Conservation (phyloP, 2,797 vertebrate genomes). For the Crocidura indochinensis region DNA sequence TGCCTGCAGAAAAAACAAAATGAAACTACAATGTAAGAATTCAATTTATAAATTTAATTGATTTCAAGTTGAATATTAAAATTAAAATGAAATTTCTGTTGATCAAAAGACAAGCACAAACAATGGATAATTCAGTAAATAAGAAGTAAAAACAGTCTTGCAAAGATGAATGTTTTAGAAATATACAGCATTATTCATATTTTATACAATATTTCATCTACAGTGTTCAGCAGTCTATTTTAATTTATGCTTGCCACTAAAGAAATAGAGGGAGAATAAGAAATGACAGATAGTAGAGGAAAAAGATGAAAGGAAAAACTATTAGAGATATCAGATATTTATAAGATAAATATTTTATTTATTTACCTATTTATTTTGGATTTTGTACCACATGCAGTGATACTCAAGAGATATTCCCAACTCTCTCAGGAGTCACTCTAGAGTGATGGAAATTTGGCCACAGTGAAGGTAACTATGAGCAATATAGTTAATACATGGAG, state of each 20-base stretch:
- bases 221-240: background rate
- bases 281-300: background rate
- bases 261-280: background rate
- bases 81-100: too few species aligned
- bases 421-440: too few species aligned
- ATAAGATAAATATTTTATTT: too few species aligned
- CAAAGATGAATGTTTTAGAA: background rate
- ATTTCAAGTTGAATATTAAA: too few species aligned
- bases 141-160: background rate
- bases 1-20: background rate
- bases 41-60: too few species aligned
- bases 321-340: too few species aligned
- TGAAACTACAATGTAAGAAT: background rate
- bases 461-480: background rate
- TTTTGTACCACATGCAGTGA: too few species aligned
- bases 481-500: background rate
- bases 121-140: background rate
- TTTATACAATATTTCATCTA: background rate
- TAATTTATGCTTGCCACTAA: background rate
- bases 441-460: too few species aligned
- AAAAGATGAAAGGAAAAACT: too few species aligned
- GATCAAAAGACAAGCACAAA: background rate
- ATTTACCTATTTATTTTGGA: too few species aligned
- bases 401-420: too few species aligned
- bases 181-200: background rate